Conservation (phyloP, 2,113 vertebrate species). For the Mugil cephalus region DNA sequence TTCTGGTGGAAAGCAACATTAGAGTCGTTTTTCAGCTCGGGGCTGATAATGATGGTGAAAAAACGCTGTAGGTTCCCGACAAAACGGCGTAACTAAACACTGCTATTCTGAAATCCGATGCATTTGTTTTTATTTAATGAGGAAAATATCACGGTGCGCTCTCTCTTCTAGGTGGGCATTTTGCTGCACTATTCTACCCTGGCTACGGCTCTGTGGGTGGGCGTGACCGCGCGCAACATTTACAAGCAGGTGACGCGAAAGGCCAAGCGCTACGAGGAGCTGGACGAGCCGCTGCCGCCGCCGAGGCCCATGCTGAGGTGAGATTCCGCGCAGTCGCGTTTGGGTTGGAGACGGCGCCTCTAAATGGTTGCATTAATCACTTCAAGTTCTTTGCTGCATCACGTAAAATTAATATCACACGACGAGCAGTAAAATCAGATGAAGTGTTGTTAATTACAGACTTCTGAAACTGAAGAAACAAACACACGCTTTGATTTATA, state of each 20-base stretch:
- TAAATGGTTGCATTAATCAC: no score
- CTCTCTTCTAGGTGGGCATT: slow-evolving; percentile 90
- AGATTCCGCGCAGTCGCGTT: neutral
- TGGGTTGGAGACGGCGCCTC: no score
- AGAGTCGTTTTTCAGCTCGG: slow-evolving; percentile 2
- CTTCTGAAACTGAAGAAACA: no score
- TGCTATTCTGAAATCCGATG: rapidly evolving
- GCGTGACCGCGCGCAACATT: slow-evolving; percentile 96
- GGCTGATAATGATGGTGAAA: neutral
- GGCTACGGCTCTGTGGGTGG: slow-evolving; percentile 94
- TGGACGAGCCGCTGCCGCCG: slow-evolving; percentile 94
- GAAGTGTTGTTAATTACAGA: no score
- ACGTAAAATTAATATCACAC: neutral
- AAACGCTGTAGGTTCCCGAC: no score
- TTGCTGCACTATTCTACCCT: slow-evolving; percentile 97
- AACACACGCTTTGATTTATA: no score
- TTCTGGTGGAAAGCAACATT: neutral
- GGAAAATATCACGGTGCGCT: no score
- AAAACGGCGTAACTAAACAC: no score
- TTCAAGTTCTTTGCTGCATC: neutral
- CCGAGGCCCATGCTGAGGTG: slow-evolving; percentile 98
- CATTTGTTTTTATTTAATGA: neutral
- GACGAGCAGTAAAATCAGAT: no score
- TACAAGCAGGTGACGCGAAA: slow-evolving; percentile 98
- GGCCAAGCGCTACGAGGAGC: slow-evolving; percentile 92